Evolutionary conservation across 1,140 invertebrate species (phyloP).

Genomic region (Hirudo medicinalis): DNA sequence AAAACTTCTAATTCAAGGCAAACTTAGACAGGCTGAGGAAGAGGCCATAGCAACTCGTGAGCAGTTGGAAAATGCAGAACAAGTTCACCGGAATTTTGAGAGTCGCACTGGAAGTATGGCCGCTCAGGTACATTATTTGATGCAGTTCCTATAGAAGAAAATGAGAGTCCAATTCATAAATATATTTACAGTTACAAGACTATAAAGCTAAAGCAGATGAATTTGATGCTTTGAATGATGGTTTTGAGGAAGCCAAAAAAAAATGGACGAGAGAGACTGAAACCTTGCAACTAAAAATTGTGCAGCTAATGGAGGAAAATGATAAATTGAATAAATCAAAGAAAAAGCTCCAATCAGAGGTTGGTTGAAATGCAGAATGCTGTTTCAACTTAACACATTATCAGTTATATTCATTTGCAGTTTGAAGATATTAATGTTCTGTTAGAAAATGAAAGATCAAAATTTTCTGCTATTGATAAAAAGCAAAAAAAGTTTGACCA

Average conservation of each 20-base stretch:
- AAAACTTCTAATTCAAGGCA: slow-evolving; percentile 74
- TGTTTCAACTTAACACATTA: no score
- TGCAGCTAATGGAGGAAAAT: slow-evolving; percentile 71
- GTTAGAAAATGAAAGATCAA: slow-evolving; percentile 73
- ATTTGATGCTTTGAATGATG: slow-evolving; percentile 64
- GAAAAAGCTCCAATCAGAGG: slow-evolving; percentile 89
- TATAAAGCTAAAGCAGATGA: slow-evolving; percentile 86
- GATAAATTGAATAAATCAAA: slow-evolving; percentile 92
- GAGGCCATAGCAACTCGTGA: slow-evolving; percentile 45
- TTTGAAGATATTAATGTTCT: slow-evolving; percentile 50
- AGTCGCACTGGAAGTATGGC: neutral
- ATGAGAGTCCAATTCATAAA: neutral
- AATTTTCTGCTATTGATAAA: slow-evolving; percentile 72
- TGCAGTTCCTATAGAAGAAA: neutral
- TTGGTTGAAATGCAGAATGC: neutral
- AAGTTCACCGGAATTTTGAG: neutral
- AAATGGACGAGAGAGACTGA: slow-evolving; percentile 79
- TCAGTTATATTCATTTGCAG: neutral
- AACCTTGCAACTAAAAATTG: slow-evolving; percentile 64
- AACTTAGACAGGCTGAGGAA: slow-evolving; percentile 71
- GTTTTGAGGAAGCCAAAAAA: slow-evolving; percentile 78
- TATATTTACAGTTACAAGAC: slow-evolving; percentile 46
- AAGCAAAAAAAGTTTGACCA: slow-evolving; percentile 98
- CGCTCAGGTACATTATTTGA: neutral
- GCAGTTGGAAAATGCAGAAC: slow-evolving; percentile 3